Conservation (phyloP, 2,888 invertebrate genomes). For the Criorhina ranunculi region DNA sequence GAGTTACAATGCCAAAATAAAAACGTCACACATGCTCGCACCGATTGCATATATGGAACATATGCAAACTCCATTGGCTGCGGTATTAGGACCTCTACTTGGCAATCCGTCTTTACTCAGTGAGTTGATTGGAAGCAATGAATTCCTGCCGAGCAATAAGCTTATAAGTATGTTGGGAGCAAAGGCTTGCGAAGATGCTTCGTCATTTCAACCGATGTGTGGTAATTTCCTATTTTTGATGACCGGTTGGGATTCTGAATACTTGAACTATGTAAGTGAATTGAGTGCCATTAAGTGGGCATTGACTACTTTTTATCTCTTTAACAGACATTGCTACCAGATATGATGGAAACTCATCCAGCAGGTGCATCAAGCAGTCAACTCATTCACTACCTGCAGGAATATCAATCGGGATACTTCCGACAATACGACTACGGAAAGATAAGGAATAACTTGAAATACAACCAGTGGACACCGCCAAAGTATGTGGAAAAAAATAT, state of each 20-base stretch:
- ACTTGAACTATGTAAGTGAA: conserved; percentile 83
- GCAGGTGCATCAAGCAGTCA: conserved; percentile 89
- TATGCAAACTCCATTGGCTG: conserved; percentile 84
- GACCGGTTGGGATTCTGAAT: conserved; percentile 82
- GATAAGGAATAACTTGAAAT: conserved; percentile 85
- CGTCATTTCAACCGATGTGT: conserved; percentile 81
- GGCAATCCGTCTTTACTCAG: conserved; percentile 81
- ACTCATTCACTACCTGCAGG: conserved; percentile 90
- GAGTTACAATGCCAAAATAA: conserved; percentile 88
- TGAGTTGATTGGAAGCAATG: conserved; percentile 84
- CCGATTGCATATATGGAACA: conserved; percentile 88
- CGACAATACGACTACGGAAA: conserved; percentile 86
- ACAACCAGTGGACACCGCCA: conserved; percentile 86
- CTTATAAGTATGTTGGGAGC: conserved; percentile 81
- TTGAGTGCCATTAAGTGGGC: conserved; percentile 85
- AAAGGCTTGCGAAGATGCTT: conserved; percentile 87
- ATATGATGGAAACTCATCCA: conserved; percentile 88
- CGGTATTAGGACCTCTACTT: conserved; percentile 83
- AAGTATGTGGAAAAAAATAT: conserved; percentile 86
- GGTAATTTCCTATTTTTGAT: conserved; percentile 81
- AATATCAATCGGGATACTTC: conserved; percentile 85
- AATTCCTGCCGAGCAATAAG: conserved; percentile 87
- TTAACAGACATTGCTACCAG: conserved; percentile 88
- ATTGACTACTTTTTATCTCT: conserved; percentile 85
- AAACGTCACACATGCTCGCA: conserved; percentile 88